These are phyloP conservation scores for Enteromius mattozi DNA, from an alignment of 2,797 vertebrate genomes.

Conservation along the genomic window DNA sequence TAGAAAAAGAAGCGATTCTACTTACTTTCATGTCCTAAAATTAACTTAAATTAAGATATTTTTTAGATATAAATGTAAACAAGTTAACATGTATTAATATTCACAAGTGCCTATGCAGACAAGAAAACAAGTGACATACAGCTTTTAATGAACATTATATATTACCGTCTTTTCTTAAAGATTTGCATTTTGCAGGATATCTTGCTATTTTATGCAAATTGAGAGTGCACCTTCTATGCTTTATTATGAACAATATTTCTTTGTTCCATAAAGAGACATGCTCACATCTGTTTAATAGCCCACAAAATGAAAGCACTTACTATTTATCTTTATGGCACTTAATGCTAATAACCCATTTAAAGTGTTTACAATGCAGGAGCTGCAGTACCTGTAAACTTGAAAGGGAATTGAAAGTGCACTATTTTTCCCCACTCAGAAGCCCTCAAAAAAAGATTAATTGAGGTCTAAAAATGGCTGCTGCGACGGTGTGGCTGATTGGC, in stretches of 20 bases:
- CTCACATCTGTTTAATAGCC: slow-evolving; percentile 14
- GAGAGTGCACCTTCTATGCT: neutral
- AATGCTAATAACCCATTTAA: slow-evolving; percentile 45
- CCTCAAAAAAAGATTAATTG: slow-evolving; percentile 45
- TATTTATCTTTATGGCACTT: slow-evolving; percentile 41
- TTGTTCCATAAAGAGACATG: slow-evolving; percentile 5
- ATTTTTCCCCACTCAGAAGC: slow-evolving; percentile 17
- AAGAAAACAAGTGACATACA: neutral
- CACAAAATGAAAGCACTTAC: slow-evolving; percentile 47
- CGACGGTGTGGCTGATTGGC: slow-evolving; percentile 21
- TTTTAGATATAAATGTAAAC: neutral
- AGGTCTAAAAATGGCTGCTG: slow-evolving; percentile 49
- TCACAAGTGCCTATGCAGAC: neutral
- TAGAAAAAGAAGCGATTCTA: neutral
- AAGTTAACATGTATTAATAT: neutral
- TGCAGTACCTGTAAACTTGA: slow-evolving; percentile 31
- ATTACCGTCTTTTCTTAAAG: neutral
- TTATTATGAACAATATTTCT: slow-evolving; percentile 44
- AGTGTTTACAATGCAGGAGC: slow-evolving; percentile 36
- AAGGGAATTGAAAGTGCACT: slow-evolving; percentile 34
- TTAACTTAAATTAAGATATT: neutral
- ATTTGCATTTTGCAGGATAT: neutral
- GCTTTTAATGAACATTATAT: neutral
- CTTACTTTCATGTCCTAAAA: neutral
- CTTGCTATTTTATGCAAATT: neutral